These are phyloP conservation scores for Micrasema minimum DNA, from an alignment of 1,140 invertebrate genomes.

Conservation along the genomic window DNA sequence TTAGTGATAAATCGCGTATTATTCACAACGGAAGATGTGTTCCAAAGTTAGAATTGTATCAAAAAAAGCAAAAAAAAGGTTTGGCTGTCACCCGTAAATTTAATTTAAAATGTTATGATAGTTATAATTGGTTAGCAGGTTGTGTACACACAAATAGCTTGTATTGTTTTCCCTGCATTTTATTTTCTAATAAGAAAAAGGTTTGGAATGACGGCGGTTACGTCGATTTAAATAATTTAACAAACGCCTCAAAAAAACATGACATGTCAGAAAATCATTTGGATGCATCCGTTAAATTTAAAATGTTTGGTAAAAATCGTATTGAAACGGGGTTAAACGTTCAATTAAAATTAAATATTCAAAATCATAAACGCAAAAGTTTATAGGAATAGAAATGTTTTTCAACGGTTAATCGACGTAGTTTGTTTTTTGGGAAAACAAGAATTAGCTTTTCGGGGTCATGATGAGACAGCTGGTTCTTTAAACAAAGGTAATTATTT, in stretches of 20 bases:
- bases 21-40: neutral
- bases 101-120: neutral
- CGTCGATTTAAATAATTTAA: conserved; percentile 39
- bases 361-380: conserved; percentile 19
- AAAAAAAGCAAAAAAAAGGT: neutral
- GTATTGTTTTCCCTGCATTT: no score
- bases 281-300: neutral
- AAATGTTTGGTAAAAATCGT: conserved; percentile 28
- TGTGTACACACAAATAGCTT: neutral
- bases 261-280: conserved; percentile 16
- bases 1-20: neutral
- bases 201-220: neutral
- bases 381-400: conserved; percentile 30
- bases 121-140: neutral
- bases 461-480: conserved; percentile 22
- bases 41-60: neutral
- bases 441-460: conserved; percentile 32
- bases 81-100: neutral
- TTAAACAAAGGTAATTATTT: conserved; percentile 34
- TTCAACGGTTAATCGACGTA: conserved; percentile 26
- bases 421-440: conserved; percentile 22
- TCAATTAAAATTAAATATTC: conserved; percentile 3
- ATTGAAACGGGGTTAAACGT: neutral
- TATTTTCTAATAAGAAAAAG: no score
- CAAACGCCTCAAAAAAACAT: conserved; percentile 22